phyloP scores from a whole-genome alignment of 2,888 invertebrate species.

The Meloe dianella region DNA sequence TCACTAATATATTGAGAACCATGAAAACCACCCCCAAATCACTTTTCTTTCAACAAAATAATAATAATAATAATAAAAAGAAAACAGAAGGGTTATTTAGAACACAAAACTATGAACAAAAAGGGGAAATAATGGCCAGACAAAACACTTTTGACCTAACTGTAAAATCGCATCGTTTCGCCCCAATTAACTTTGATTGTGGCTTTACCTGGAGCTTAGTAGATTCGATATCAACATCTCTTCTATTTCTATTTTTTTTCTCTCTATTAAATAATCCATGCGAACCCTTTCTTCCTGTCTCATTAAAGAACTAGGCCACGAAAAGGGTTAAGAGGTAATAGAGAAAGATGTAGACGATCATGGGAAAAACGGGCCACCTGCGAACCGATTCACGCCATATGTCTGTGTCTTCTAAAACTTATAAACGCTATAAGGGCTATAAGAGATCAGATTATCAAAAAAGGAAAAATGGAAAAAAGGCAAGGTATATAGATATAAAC shows the following conservation, averaged over 20 bases:
- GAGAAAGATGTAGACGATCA: slow-evolving; percentile 20
- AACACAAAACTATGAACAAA: neutral
- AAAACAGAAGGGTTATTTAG: neutral
- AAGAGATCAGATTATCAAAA: neutral
- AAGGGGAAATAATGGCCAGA: neutral
- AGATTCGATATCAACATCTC: slow-evolving; percentile 14
- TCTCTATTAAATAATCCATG: slow-evolving; percentile 49
- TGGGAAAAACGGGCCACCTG: slow-evolving; percentile 55
- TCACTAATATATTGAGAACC: neutral
- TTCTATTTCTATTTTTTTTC: neutral
- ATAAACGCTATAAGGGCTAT: no score
- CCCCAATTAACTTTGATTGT: slow-evolving; percentile 21
- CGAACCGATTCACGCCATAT: slow-evolving; percentile 51
- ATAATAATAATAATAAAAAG: no score
- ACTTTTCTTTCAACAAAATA: no score
- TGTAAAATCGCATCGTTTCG: slow-evolving; percentile 24
- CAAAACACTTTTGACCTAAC: slow-evolving; percentile 25
- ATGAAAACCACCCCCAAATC: neutral
- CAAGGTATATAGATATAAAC: neutral
- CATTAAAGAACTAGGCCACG: slow-evolving; percentile 54
- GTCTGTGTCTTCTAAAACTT: slow-evolving; percentile 31
- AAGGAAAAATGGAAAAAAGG: neutral
- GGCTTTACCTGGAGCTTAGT: neutral
- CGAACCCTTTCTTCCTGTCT: slow-evolving; percentile 51
- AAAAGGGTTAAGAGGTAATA: slow-evolving; percentile 45